Percentiles rank a stretch among this genome's conserved stretches.
phyloP scores from a whole-genome alignment of 1,140 invertebrate species.

The Pogonomyrmex barbatus region DNA sequence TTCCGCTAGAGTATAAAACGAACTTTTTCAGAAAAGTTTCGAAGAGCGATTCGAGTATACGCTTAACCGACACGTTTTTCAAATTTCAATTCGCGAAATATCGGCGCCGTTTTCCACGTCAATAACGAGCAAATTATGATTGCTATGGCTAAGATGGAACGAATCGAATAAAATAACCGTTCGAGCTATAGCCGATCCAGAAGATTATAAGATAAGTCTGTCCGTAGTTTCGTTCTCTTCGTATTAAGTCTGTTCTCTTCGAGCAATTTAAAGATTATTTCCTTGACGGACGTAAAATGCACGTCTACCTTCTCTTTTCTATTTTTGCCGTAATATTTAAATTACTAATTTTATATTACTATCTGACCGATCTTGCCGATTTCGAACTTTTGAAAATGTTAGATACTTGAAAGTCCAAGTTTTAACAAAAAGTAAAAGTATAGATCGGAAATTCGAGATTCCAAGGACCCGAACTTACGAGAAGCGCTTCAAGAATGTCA shows the following conservation, averaged over 20 bases:
- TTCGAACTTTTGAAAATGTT: not conserved
- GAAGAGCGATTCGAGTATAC: not conserved
- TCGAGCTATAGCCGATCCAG: not conserved
- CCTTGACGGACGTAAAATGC: not conserved
- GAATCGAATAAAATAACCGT: constrained; percentile 12
- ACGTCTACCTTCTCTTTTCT: not conserved
- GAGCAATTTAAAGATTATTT: constrained; percentile 13
- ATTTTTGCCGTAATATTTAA: not conserved
- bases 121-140: constrained; percentile 41
- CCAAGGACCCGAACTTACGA: not conserved
- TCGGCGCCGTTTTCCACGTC: not conserved
- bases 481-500: not conserved
- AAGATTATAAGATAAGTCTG: not conserved
- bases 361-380: not conserved
- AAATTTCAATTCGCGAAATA: constrained; percentile 1
- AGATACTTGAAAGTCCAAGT: not conserved
- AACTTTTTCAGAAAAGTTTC: constrained; percentile 1
- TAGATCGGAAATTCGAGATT: not conserved
- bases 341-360: not conserved
- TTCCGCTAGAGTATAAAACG: too few relatives aligned
- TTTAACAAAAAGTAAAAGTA: not conserved
- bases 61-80: not conserved
- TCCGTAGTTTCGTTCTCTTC: not conserved
- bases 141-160: not conserved
- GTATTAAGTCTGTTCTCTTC: too few relatives aligned